Percentiles rank a stretch among this genome's conserved stretches.
These are phyloP conservation scores for Rhabdomys pumilio DNA, from an alignment of 2,797 vertebrate genomes.

Conservation along the genomic window DNA sequence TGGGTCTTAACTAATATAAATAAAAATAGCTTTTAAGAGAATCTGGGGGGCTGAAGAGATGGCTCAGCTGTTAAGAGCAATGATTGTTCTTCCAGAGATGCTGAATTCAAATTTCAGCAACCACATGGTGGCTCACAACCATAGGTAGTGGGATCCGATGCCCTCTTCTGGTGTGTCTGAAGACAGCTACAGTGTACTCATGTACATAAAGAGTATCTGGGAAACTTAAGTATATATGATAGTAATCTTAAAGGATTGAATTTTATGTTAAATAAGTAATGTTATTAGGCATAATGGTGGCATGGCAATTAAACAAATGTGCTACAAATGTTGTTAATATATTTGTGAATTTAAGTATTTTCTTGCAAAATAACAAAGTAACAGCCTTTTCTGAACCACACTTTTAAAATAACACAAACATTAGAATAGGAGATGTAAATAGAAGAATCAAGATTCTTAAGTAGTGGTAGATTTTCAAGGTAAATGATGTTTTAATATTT, in stretches of 20 bases:
- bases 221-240: neutral
- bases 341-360: neutral
- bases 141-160: too few relatives aligned
- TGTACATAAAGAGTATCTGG: too few relatives aligned
- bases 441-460: neutral
- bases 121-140: too few relatives aligned
- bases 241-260: neutral
- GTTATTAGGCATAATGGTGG: neutral
- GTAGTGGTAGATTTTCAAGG: neutral
- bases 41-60: too few relatives aligned
- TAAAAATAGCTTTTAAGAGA: neutral
- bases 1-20: conserved; percentile 6
- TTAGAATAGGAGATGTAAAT: neutral
- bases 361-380: conserved; percentile 6
- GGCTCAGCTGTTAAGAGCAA: too few relatives aligned
- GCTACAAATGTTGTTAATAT: neutral
- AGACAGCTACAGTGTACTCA: too few relatives aligned
- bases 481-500: neutral
- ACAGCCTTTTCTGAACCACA: neutral
- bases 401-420: neutral
- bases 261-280: neutral
- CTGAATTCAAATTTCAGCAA: too few relatives aligned
- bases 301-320: neutral
- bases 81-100: too few relatives aligned
- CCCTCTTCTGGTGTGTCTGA: too few relatives aligned